phyloP scores from a whole-genome alignment of 2,888 invertebrate genomes.

The Philopedon plagiatum region DNA sequence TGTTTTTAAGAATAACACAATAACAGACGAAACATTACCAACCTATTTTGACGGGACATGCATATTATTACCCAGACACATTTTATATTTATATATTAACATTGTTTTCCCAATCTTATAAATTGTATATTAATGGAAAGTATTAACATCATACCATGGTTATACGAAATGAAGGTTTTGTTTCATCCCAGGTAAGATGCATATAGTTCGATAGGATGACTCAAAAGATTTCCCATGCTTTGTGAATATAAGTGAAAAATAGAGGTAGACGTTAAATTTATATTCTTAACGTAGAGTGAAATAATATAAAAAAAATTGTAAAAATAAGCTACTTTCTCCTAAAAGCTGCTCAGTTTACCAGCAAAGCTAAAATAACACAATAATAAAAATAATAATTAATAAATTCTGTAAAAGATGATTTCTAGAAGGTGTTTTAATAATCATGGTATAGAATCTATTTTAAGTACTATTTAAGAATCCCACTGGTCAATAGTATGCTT shows the following conservation, averaged over 20 bases:
- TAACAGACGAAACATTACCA: no score
- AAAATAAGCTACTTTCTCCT: not conserved
- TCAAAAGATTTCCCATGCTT: not conserved
- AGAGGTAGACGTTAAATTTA: not conserved
- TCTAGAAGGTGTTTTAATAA: not conserved
- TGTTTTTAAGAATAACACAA: no score
- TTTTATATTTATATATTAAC: no score
- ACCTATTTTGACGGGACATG: no score
- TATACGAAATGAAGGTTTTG: not conserved
- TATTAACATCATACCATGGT: not conserved
- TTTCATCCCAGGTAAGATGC: constrained; percentile 1
- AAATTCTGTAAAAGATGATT: not conserved
- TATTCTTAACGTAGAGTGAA: not conserved
- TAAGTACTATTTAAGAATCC: no score
- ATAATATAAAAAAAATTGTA: not conserved
- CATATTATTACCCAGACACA: no score
- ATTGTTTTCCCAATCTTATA: no score
- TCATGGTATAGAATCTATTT: no score
- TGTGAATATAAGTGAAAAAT: not conserved
- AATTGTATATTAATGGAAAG: no score
- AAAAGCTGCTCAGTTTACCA: constrained; percentile 4
- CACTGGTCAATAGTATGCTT: no score
- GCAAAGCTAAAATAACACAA: not conserved
- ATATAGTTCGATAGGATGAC: not conserved
- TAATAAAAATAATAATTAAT: not conserved